Evolutionary conservation across 1,140 invertebrate species (phyloP), one percentile per base, ranked within the genome.

Genomic region (Heliconius himera): DNA sequence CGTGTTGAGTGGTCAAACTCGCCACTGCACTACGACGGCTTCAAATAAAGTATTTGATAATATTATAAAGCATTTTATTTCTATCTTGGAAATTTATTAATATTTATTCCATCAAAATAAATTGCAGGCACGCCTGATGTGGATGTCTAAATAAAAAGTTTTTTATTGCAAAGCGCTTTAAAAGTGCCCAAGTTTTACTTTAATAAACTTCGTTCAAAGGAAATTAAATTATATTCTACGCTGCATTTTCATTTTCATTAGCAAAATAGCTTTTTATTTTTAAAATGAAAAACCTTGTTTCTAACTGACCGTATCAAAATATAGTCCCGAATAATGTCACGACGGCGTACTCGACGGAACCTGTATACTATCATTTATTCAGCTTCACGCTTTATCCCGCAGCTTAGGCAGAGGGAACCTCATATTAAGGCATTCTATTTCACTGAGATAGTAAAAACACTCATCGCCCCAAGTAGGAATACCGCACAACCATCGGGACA

Each of bases 211-310:
- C 70, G 26, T 77, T 74, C 74, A 77, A 80, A 77, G 75, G 75
- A 81, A 77, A 81, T 81, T 81, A 73, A 81, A 81, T 81, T 81
- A 77, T 77, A 76, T 76, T 77, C 72, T 46, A 66, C 70, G 79
- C 74, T 76, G 75, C 75, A 77, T 74, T 81, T 77, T 77, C 71
- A 77, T 74, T 81, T 77, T 77, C 79, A 81, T 81, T 74, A 77
- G 79, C 79, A 51, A 73, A 73, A 74, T 70, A 74, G 76, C 71
- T 74, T 70, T 76, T 18, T 51, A 60, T 60, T 76, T 72, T 38
- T 73, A 20, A 38, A 29, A 46, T 29, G 29, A 18, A 70, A 49
- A 49, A 70, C 26, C 11, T 29, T 66, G 11, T 66, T n/a, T 66
- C 26, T 29, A 29, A 26, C 60, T 66, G 22, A 13, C 60, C 60